phyloP scores from a whole-genome alignment of 2,113 vertebrate species.

The Corythoichthys intestinalis region DNA sequence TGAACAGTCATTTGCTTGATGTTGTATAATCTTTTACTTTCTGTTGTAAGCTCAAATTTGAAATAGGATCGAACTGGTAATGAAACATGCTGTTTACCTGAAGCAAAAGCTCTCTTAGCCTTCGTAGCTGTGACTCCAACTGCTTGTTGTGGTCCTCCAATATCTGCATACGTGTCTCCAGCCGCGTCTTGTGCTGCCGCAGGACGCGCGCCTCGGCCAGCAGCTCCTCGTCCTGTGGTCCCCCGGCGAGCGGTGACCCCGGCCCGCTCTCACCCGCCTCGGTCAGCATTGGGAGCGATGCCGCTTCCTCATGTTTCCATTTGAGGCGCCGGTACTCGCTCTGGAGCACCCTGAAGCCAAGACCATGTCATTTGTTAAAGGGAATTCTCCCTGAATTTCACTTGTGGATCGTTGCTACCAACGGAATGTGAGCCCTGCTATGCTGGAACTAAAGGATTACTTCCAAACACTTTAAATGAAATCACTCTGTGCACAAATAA shows the following conservation, averaged over 20 bases:
- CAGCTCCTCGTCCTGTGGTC: slow-evolving; percentile 82
- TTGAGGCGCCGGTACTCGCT: slow-evolving; percentile 91
- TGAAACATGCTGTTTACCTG: slow-evolving; percentile 73
- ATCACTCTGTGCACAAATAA: neutral
- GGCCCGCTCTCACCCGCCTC: slow-evolving; percentile 71
- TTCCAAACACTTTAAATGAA: neutral
- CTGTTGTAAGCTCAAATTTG: no score
- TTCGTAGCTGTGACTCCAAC: slow-evolving; percentile 89
- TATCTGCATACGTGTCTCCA: slow-evolving; percentile 98
- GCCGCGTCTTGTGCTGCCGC: slow-evolving; percentile 93
- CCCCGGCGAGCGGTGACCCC: slow-evolving; percentile 59
- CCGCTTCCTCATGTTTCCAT: slow-evolving; percentile 93
- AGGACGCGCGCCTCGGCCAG: slow-evolving; percentile 91
- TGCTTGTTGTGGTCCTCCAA: slow-evolving; percentile 98
- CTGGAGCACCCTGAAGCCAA: slow-evolving; percentile 84
- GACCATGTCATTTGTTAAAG: slow-evolving; percentile 1
- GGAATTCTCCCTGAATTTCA: neutral
- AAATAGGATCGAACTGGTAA: no score
- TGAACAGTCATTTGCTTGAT: no score
- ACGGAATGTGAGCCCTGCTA: neutral
- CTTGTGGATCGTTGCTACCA: neutral
- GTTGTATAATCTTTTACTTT: no score
- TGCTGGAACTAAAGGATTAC: slow-evolving; percentile 3
- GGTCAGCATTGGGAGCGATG: slow-evolving; percentile 76
- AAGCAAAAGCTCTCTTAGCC: slow-evolving; percentile 89